Base-by-base conservation (phyloP, 2,888 invertebrate genomes). In the Lepidonotus clava region DNA sequence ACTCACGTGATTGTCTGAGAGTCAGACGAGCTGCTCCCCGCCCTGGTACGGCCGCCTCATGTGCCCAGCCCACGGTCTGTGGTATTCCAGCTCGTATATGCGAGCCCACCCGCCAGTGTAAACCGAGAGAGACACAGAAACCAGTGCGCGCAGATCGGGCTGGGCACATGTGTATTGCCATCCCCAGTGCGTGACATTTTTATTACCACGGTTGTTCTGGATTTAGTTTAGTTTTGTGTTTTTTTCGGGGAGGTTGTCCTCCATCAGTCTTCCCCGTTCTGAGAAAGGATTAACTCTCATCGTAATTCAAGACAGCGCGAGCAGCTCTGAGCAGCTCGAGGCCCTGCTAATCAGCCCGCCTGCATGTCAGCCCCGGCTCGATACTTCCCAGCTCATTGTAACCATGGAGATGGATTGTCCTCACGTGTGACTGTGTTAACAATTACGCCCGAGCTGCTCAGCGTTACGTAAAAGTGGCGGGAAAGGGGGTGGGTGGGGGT, bases 371-470 rank as follows among this genome's bases (percentile, higher is more conserved):
- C 46, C 18, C 36, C 38, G 11, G 71, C 38, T 71, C 36, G 71
- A 71, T 71, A 38, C 71, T 34, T 36, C 71, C 36, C 71, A 38
- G 36, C 38, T 71, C 38, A 34, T 71, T 71, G 71, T 71, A 71
- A 71, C 71, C 71, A 71, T 38, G 71, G 71, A 34, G 71, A 71
- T 71, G 71, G 71, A 71, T 71, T 71, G 71, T 71, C 24, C 34
- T 71, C 71, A 71, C 71, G 71, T 71, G 71, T 71, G 71, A 71
- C 71, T 71, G 71, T 71, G 71, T 71, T 71, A 71, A 38, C 71
- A 71, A 71, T 71, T 71, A 71, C 71, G 1, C n/a, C 5, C 71
- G 71, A 18, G 71, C 71, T 11, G 71, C 71, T 34, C 71, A n/a
- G 8, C n/a, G 38, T 71, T 71, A 71, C 71, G 71, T 71, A 71